phyloP scores from a whole-genome alignment of 53 echinoderm and acorn worm species.

The Paracentrotus lividus region DNA sequence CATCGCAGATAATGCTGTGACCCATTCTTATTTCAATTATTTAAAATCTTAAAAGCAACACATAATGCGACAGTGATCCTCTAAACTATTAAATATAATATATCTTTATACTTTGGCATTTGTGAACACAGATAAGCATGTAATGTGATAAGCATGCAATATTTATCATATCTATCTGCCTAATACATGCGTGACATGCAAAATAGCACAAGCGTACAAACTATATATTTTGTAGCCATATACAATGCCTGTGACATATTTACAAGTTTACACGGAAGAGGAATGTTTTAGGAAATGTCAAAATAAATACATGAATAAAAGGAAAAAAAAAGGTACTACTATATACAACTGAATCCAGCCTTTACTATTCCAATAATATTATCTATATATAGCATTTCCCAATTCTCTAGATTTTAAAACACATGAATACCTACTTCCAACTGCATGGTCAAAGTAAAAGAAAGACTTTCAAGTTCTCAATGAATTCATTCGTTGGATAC shows the following conservation, averaged over 20 bases:
- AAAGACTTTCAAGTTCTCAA: conserved; percentile 19
- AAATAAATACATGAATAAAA: neutral
- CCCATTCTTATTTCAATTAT: too few species aligned
- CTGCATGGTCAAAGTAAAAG: neutral
- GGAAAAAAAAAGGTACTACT: neutral
- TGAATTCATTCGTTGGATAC: too few species aligned
- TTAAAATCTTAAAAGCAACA: too few species aligned
- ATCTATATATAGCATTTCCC: neutral
- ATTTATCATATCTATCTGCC: neutral
- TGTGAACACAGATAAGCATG: neutral
- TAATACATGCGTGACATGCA: neutral
- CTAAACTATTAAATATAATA: neutral
- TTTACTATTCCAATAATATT: neutral
- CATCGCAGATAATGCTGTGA: too few species aligned
- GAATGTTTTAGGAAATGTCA: neutral
- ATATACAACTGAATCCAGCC: neutral
- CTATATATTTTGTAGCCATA: neutral
- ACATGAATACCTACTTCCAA: neutral
- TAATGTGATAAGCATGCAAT: too few species aligned
- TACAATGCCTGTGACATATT: neutral
- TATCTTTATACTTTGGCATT: neutral
- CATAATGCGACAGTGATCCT: neutral
- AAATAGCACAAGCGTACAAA: neutral
- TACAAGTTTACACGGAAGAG: neutral
- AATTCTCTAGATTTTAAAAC: neutral